A percentile compares a stretch with the other conserved stretches of the same genome.
Conservation (phyloP, 1,140 invertebrate species). For the Trichonephila inaurata region DNA sequence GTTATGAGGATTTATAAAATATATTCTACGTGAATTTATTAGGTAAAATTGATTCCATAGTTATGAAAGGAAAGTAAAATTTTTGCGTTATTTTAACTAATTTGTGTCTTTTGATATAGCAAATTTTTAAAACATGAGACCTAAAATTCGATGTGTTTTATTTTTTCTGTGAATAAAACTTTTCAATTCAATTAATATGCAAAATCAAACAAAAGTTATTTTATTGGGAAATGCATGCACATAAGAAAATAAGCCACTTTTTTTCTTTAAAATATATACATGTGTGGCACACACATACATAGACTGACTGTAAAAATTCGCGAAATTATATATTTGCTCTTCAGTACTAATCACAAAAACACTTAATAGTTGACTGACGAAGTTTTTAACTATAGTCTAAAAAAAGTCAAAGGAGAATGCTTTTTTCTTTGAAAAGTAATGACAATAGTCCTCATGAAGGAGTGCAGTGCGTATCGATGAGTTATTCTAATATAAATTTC, state of each 20-base stretch:
- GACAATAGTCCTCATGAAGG: background rate
- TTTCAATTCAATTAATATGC: background rate
- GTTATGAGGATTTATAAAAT: too few relatives aligned
- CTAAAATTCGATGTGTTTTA: too few relatives aligned
- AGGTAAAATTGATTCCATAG: too few relatives aligned
- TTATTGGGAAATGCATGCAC: constrained; percentile 13
- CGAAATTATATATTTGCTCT: background rate
- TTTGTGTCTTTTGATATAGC: too few relatives aligned
- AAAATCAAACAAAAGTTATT: background rate
- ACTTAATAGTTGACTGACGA: background rate
- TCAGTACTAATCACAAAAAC: background rate
- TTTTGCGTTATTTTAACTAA: too few relatives aligned
- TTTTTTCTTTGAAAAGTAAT: background rate
- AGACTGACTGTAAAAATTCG: constrained; percentile 1
- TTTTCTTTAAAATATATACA: background rate
- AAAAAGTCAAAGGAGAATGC: background rate
- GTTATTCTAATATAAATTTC: too few relatives aligned
- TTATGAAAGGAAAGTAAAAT: too few relatives aligned
- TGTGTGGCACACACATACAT: background rate
- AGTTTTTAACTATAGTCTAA: background rate
- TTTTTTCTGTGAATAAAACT: background rate
- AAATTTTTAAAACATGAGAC: too few relatives aligned
- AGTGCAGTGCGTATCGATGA: too few relatives aligned
- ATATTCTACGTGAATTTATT: too few relatives aligned
- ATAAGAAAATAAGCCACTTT: background rate